Evolutionary conservation across 2,888 invertebrate genomes (phyloP).

Genomic region (Sclerodermus sp.): DNA sequence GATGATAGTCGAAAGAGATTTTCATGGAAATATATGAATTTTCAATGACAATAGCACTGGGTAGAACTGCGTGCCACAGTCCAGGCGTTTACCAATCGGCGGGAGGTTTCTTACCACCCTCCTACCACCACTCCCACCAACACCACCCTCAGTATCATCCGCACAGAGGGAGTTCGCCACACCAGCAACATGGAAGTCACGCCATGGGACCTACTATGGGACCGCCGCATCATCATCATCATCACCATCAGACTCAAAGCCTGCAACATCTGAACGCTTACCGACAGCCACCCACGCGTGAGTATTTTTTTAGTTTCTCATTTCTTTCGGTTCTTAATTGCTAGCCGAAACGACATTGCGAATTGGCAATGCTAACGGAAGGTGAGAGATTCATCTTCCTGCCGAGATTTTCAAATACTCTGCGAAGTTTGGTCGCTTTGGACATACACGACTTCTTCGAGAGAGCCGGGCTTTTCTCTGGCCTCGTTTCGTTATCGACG

Average conservation of each 20-base stretch:
- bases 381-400: no score
- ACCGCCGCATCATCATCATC: constrained; percentile 52
- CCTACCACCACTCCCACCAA: constrained; percentile 50
- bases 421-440: no score
- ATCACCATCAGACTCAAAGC: constrained; percentile 51
- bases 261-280: constrained; percentile 51
- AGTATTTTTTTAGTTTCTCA: constrained; percentile 27
- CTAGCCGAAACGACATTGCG: no score
- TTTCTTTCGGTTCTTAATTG: neutral
- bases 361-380: no score
- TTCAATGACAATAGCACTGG: constrained; percentile 41
- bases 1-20: no score
- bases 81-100: constrained; percentile 52
- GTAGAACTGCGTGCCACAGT: constrained; percentile 54
- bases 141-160: constrained; percentile 53
- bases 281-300: constrained; percentile 52
- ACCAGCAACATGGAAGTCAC: constrained; percentile 48
- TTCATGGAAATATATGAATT: neutral
- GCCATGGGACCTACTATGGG: constrained; percentile 53
- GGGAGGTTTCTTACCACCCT: constrained; percentile 53
- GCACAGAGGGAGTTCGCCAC: constrained; percentile 52
- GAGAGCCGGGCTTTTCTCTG: constrained; percentile 14
- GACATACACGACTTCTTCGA: neutral
- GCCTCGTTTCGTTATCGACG: constrained; percentile 20
- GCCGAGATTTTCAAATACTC: no score